Conservation (phyloP, 2,113 vertebrate genomes). For the Plecotus auritus region DNA sequence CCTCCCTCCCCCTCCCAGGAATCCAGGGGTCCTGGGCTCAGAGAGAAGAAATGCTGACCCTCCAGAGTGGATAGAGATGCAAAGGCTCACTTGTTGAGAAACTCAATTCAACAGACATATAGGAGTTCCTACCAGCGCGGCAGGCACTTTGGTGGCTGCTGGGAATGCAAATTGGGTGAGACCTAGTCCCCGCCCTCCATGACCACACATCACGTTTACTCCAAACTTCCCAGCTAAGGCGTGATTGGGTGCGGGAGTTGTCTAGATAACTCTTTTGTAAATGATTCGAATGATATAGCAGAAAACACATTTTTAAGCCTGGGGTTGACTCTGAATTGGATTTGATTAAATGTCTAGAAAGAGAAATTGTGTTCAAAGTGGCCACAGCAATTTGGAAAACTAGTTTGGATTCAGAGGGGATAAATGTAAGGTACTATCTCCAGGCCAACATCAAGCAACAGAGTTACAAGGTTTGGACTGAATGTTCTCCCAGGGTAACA, state of each 20-base stretch:
- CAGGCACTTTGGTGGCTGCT: not conserved
- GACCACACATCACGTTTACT: not conserved
- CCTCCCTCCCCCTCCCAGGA: not conserved
- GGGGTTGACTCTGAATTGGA: not conserved
- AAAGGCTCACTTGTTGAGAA: not conserved
- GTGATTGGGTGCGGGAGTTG: not conserved
- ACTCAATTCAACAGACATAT: not conserved
- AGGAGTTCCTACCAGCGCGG: not conserved
- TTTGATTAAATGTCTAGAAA: not conserved
- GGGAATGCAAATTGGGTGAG: not conserved
- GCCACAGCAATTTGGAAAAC: not conserved
- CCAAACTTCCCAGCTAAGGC: not conserved
- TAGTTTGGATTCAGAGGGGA: not conserved
- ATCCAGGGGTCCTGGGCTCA: not conserved
- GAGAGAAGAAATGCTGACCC: not conserved
- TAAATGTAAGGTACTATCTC: not conserved
- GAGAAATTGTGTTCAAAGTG: not conserved
- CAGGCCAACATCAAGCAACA: not conserved
- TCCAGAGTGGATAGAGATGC: not conserved
- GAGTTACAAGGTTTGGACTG: not conserved
- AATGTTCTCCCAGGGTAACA: not conserved
- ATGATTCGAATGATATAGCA: not conserved
- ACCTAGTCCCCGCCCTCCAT: not conserved
- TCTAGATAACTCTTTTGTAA: constrained; percentile 27
- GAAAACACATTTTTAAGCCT: constrained; percentile 1